A percentile compares a stretch with the other conserved stretches of the same genome.
Evolutionary conservation across 2,888 invertebrate species (phyloP).

Genomic region (Sthenelais limicola): DNA sequence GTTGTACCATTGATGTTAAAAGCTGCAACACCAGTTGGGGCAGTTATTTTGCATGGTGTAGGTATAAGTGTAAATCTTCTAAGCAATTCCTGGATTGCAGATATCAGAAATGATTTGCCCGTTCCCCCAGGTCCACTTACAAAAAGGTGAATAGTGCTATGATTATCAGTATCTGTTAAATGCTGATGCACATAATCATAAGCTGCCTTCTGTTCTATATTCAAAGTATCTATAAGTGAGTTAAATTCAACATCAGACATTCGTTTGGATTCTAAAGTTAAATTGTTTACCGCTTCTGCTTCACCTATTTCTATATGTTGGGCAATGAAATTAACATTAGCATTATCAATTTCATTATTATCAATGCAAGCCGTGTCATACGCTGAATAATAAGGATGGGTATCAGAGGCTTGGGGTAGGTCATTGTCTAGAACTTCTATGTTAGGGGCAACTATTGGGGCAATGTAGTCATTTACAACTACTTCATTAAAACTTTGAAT

Average conservation of each 20-base stretch:
- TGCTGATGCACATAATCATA: background rate
- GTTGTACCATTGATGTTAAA: constrained; percentile 11
- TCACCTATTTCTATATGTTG: background rate
- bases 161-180: background rate
- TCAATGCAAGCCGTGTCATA: background rate
- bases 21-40: constrained; percentile 6
- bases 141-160: too few species aligned
- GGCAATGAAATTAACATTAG: background rate
- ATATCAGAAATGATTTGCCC: background rate
- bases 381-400: background rate
- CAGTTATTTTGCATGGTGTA: background rate
- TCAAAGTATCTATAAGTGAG: too few species aligned
- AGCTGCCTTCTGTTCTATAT: background rate
- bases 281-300: background rate
- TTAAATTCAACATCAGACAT: background rate
- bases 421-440: background rate
- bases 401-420: background rate
- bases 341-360: background rate
- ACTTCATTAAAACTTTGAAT: constrained; percentile 2
- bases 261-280: background rate
- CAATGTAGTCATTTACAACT: constrained; percentile 12
- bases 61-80: background rate
- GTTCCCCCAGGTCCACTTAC: background rate
- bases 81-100: background rate
- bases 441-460: constrained; percentile 7